Evolutionary conservation across 2,113 vertebrate genomes (phyloP).

Genomic region (Esox niger): DNA sequence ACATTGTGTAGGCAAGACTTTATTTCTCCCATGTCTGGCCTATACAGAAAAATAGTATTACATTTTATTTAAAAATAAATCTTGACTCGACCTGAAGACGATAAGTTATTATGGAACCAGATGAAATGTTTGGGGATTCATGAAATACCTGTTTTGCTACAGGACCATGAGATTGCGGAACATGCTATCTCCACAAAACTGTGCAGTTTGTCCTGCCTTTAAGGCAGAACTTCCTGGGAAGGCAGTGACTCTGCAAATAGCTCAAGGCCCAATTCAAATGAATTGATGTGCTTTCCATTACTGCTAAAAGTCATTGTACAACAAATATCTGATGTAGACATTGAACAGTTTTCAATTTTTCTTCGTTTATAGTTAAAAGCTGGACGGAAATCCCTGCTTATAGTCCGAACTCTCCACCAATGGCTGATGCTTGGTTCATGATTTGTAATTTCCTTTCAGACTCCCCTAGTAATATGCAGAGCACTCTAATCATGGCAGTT

Average conservation of each 20-base stretch:
- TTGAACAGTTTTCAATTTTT: no score
- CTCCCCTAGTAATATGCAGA: neutral
- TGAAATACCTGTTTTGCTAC: constrained; percentile 41
- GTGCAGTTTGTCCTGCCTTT: constrained; percentile 3
- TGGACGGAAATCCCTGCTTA: neutral
- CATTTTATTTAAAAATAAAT: constrained; percentile 39
- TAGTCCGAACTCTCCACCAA: neutral
- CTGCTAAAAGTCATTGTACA: neutral
- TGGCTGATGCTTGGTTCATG: no score
- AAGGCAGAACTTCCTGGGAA: no score
- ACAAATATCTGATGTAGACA: neutral
- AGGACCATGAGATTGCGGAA: neutral
- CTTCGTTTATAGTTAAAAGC: neutral
- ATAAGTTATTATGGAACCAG: constrained; percentile 54
- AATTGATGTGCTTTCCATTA: constrained; percentile 40
- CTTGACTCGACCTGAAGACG: constrained; percentile 51
- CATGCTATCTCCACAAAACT: neutral
- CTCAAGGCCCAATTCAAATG: no score
- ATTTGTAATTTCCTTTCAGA: neutral
- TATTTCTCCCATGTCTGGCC: no score
- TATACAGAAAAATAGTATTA: neutral
- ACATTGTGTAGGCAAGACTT: no score
- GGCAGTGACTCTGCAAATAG: no score
- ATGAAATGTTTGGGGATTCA: constrained; percentile 58
- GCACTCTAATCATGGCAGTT: constrained; percentile 4